A percentile compares a stretch with the other conserved stretches of the same genome.
Evolutionary conservation across 2,113 vertebrate genomes (phyloP).

Genomic region (Enhydra lutris): DNA sequence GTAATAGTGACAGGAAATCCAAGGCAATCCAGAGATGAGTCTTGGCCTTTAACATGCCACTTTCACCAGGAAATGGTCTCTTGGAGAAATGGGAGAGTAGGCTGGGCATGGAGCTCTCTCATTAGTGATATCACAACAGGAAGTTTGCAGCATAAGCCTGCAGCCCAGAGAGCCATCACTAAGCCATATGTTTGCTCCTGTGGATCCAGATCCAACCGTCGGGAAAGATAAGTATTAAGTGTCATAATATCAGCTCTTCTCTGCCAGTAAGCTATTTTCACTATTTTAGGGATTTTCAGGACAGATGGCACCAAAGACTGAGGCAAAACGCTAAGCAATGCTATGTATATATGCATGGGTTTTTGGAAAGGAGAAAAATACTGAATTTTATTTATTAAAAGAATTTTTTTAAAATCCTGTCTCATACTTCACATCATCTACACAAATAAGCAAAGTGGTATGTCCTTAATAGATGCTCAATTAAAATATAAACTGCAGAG

Average conservation of each 20-base stretch:
- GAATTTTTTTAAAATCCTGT: neutral
- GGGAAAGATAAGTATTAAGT: neutral
- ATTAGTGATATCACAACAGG: neutral
- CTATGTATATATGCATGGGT: neutral
- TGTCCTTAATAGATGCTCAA: neutral
- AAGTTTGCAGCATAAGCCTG: neutral
- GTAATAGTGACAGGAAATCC: neutral
- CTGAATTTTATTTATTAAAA: neutral
- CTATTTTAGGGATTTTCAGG: neutral
- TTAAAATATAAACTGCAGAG: neutral
- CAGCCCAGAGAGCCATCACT: neutral
- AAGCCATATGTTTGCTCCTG: neutral
- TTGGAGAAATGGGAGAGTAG: neutral
- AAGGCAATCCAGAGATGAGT: neutral
- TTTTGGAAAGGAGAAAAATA: conserved; percentile 28
- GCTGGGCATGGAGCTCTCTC: neutral
- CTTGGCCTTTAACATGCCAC: neutral
- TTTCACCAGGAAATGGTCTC: neutral
- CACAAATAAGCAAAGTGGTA: too few species aligned
- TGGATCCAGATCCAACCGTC: neutral
- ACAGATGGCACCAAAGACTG: neutral
- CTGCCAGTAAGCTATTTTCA: neutral
- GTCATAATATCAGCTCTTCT: neutral
- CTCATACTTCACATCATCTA: neutral
- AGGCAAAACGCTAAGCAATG: neutral